Evolutionary conservation across 1,140 invertebrate genomes (phyloP).

Genomic region (Linepithema humile): DNA sequence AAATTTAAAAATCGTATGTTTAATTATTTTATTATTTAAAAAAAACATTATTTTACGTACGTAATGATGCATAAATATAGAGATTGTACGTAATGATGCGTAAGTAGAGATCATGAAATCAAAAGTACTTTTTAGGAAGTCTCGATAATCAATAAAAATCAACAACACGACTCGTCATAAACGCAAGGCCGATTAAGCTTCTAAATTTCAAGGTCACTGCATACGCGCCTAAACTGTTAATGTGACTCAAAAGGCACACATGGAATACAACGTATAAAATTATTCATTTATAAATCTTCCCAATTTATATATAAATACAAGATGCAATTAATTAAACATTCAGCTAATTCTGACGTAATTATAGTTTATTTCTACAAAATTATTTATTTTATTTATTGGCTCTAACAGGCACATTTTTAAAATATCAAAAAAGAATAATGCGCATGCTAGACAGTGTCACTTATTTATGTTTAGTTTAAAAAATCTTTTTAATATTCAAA

Average conservation of each 20-base stretch:
- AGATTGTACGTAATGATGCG: too few relatives aligned
- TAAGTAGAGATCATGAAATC: neutral
- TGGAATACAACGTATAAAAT: neutral
- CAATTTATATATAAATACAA: too few relatives aligned
- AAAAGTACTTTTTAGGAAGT: neutral
- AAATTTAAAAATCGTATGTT: too few relatives aligned
- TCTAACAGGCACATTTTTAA: too few relatives aligned
- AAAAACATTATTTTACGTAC: neutral
- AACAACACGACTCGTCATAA: neutral
- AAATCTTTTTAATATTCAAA: too few relatives aligned
- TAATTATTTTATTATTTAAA: neutral
- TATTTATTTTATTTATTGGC: too few relatives aligned
- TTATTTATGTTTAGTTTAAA: too few relatives aligned
- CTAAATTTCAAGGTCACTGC: conserved; percentile 38
- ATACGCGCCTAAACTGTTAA: neutral
- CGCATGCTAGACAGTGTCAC: too few relatives aligned
- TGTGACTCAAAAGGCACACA: neutral
- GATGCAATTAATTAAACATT: too few relatives aligned
- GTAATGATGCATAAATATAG: neutral
- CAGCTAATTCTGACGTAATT: too few relatives aligned
- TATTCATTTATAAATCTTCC: neutral
- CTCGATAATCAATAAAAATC: neutral
- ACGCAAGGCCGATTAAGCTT: conserved; percentile 16
- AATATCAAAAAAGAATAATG: too few relatives aligned
- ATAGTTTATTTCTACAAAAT: too few relatives aligned